Evolutionary conservation across 2,888 invertebrate genomes (phyloP), one percentile per base, ranked within the genome.

Genomic region (Proisotoma minuta): DNA sequence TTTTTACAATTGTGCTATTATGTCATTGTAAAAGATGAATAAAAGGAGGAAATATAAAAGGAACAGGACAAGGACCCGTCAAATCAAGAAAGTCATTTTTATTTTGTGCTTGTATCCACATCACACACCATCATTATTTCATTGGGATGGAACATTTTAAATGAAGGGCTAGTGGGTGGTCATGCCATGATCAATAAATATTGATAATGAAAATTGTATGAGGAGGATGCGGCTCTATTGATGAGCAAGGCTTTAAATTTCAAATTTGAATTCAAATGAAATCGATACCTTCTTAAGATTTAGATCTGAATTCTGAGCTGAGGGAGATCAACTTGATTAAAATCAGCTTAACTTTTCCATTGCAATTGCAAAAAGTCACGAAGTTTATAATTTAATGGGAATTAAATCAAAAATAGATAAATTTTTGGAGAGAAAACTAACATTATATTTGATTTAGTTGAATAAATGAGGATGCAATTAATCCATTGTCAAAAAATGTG

Each of bases 141-240:
- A 34, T 15, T 34, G 15, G 34, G 34, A 34, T 34, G 34, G 34
- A 34, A 8, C 34, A 34, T 15, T 34, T 34, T 34, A 34, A 34
- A 34, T n/a, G 15, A 34, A 34, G 34, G 34, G 52, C 52, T 52
- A 28, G 52, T 52, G 52, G 52, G 52, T 52, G 52, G 52, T 18
- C 52, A 28, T 52, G 28, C 27, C 28, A 15, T 52, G 52, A 52
- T 52, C 52, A 52, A 52, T 52, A 52, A 52, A 52, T 52, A 52
- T 52, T 52, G 52, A 52, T 52, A 52, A 52, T 52, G 52, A 52
- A 52, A 52, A 52, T 52, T 52, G 52, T 52, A 52, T 26, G 4
- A n/a, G 27, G 18, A 28, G 24, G 26, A 34, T 34, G 34, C 34
- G 34, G 34, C 34, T 34, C 34, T 34, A 34, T 34, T 34, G 34